phyloP scores from a whole-genome alignment of 2,888 invertebrate genomes.

The Sylvicola cinctus region DNA sequence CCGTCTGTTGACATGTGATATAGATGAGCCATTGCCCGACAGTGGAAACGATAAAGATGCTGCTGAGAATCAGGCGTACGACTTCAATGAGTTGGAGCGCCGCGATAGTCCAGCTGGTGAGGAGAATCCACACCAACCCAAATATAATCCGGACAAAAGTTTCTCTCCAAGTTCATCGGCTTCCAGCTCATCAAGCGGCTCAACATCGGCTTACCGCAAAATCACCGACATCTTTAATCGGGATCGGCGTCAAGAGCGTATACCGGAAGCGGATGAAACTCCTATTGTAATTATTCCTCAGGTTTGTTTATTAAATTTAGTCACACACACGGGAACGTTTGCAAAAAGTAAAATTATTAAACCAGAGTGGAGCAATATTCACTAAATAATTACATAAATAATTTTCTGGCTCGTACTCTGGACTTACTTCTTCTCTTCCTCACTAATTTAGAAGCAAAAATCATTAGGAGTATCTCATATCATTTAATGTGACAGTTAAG shows the following conservation, averaged over 20 bases:
- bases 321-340: too few species aligned
- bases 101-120: slow-evolving; percentile 46
- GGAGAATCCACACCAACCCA: slow-evolving; percentile 27
- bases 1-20: slow-evolving; percentile 65
- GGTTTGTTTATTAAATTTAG: slow-evolving; percentile 10
- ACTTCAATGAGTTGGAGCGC: slow-evolving; percentile 24
- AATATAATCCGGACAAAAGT: slow-evolving; percentile 32
- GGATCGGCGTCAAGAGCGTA: slow-evolving; percentile 25
- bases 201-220: slow-evolving; percentile 40
- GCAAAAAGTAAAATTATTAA: slow-evolving; percentile 2
- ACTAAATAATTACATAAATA: background rate
- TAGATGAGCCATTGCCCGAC: slow-evolving; percentile 38
- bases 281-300: slow-evolving; percentile 27
- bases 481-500: too few species aligned
- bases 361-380: slow-evolving; percentile 8
- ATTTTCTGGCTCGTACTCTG: background rate
- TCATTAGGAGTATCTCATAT: too few species aligned
- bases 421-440: background rate
- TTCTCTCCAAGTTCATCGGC: slow-evolving; percentile 36
- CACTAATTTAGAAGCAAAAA: background rate
- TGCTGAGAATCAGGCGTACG: slow-evolving; percentile 10
- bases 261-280: slow-evolving; percentile 25
- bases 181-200: slow-evolving; percentile 32
- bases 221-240: slow-evolving; percentile 27
- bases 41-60: slow-evolving; percentile 12